Percentiles rank a stretch among this genome's conserved stretches.
Conservation (phyloP, 2,888 invertebrate genomes). For the Synanthedon formicaeformis region DNA sequence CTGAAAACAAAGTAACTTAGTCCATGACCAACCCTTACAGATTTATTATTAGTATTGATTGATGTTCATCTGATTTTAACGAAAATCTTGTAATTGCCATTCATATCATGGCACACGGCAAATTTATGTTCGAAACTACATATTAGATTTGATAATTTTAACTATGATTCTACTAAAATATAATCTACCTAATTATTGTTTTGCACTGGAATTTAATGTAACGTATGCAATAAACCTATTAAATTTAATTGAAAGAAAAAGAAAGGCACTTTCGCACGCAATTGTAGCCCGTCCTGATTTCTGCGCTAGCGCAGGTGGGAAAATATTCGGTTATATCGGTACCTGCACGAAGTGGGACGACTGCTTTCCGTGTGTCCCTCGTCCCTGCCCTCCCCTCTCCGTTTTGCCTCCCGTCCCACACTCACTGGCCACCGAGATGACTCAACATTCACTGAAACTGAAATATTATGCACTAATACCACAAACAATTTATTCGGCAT, state of each 20-base stretch:
- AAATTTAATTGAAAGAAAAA: background rate
- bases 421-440: slow-evolving; percentile 20
- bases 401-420: slow-evolving; percentile 13
- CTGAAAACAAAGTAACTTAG: too few species aligned
- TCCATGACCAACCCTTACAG: too few species aligned
- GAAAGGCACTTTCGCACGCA: slow-evolving; percentile 13
- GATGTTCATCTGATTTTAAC: too few species aligned
- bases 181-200: too few species aligned
- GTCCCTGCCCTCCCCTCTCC: slow-evolving; percentile 8
- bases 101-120: too few species aligned
- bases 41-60: too few species aligned
- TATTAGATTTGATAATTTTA: too few species aligned
- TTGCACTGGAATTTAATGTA: too few species aligned
- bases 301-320: slow-evolving; percentile 50
- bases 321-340: slow-evolving; percentile 64
- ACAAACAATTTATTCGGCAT: too few species aligned
- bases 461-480: slow-evolving; percentile 17
- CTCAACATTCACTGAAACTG: slow-evolving; percentile 28
- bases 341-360: slow-evolving; percentile 57
- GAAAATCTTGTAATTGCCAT: too few species aligned
- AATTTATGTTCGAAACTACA: too few species aligned
- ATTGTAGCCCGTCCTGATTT: slow-evolving; percentile 32
- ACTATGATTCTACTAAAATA: too few species aligned
- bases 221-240: background rate
- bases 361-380: slow-evolving; percentile 40